These are phyloP conservation scores for Siniperca scherzeri DNA, from an alignment of 2,797 vertebrate species.

Conservation along the genomic window DNA sequence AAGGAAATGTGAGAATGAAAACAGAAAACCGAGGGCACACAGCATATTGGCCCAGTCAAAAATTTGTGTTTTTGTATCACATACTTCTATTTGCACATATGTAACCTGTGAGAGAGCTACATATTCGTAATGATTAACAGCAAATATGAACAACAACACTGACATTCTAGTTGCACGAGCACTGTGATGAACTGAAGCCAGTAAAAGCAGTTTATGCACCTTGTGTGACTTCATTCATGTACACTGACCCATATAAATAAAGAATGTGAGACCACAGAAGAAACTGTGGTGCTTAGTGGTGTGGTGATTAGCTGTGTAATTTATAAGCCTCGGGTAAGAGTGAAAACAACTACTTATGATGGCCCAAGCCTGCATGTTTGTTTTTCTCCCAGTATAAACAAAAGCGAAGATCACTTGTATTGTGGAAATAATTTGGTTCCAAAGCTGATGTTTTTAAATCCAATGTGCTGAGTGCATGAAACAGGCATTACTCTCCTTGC, in stretches of 20 bases:
- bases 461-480: constrained; percentile 39
- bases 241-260: constrained; percentile 34
- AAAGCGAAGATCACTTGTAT: not conserved
- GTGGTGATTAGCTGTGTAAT: constrained; percentile 16
- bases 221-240: not conserved
- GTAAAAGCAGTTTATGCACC: constrained; percentile 8
- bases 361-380: not conserved
- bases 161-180: not conserved
- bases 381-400: not conserved
- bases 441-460: constrained; percentile 34
- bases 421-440: constrained; percentile 32
- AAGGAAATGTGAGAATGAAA: constrained; percentile 26
- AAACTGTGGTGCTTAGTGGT: not conserved
- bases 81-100: not conserved
- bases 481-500: constrained; percentile 21
- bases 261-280: not conserved
- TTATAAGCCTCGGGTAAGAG: constrained; percentile 14
- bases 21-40: constrained; percentile 14
- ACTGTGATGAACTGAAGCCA: constrained; percentile 2
- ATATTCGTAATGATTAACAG: constrained; percentile 7
- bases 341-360: constrained; percentile 12
- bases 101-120: not conserved
- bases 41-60: constrained; percentile 7
- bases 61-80: not conserved
- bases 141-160: not conserved